phyloP scores from a whole-genome alignment of 2,888 invertebrate species.

The Peribatodes rhomboidaria region DNA sequence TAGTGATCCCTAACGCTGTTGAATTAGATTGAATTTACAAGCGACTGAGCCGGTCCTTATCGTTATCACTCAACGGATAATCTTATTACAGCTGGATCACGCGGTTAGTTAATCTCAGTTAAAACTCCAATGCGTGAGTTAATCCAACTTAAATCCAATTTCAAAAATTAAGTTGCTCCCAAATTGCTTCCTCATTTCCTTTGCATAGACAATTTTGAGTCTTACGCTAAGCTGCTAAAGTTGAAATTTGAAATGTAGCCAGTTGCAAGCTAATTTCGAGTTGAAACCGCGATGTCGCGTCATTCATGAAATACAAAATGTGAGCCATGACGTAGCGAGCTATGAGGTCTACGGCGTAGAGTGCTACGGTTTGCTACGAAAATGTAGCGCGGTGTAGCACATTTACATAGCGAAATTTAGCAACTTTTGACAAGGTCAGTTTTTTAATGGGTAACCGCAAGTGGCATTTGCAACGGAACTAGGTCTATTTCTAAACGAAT shows the following conservation, averaged over 20 bases:
- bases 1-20: background rate
- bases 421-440: background rate
- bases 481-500: too few species aligned
- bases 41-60: conserved; percentile 8
- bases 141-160: conserved; percentile 31
- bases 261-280: conserved; percentile 33
- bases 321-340: conserved; percentile 33
- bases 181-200: conserved; percentile 37
- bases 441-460: background rate
- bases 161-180: conserved; percentile 41
- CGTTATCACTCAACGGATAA: conserved; percentile 26
- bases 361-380: conserved; percentile 26
- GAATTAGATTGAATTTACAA: conserved; percentile 8
- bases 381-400: conserved; percentile 4
- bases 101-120: conserved; percentile 35
- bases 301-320: conserved; percentile 38
- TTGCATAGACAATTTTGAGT: conserved; percentile 14
- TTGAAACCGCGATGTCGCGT: conserved; percentile 39
- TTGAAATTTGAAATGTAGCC: conserved; percentile 14
- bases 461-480: background rate
- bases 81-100: conserved; percentile 27
- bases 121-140: conserved; percentile 37
- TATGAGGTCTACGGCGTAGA: conserved; percentile 34
- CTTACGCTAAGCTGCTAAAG: conserved; percentile 19
- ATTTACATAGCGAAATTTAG: background rate